Conservation (phyloP, 2,888 invertebrate genomes). For the Macrophya alboannulata region DNA sequence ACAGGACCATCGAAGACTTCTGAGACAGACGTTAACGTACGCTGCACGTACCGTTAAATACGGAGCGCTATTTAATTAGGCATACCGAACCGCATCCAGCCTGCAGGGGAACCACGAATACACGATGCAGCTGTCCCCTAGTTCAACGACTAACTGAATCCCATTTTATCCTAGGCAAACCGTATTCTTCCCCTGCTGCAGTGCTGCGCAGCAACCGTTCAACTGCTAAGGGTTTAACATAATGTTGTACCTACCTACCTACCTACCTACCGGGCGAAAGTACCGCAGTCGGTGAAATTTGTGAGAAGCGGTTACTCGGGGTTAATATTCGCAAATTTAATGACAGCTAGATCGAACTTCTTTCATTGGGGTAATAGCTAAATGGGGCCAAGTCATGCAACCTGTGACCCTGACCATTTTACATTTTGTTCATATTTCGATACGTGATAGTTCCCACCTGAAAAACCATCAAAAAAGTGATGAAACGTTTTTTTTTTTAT, state of each 20-base stretch:
- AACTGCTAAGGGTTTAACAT: background rate
- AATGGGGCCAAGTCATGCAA: too few species aligned
- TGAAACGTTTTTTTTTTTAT: too few species aligned
- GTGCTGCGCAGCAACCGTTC: background rate
- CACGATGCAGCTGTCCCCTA: constrained; percentile 22
- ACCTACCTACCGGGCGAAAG: background rate
- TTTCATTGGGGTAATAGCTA: too few species aligned
- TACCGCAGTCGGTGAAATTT: background rate
- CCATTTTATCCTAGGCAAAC: constrained; percentile 13
- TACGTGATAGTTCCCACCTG: too few species aligned
- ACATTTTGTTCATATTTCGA: too few species aligned
- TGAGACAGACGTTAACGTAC: constrained; percentile 48
- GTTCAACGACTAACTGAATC: constrained; percentile 35
- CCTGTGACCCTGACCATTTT: too few species aligned
- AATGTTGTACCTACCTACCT: background rate
- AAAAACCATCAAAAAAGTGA: too few species aligned
- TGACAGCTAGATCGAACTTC: too few species aligned
- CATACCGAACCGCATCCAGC: constrained; percentile 44
- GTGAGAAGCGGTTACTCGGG: too few species aligned
- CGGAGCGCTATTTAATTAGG: constrained; percentile 55
- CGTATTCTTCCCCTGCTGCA: background rate
- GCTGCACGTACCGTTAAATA: constrained; percentile 40
- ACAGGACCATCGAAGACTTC: background rate
- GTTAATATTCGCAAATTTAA: too few species aligned
- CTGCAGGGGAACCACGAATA: background rate